Conservation (phyloP, 2,113 vertebrate species). For the Phyllostomus hastatus region DNA sequence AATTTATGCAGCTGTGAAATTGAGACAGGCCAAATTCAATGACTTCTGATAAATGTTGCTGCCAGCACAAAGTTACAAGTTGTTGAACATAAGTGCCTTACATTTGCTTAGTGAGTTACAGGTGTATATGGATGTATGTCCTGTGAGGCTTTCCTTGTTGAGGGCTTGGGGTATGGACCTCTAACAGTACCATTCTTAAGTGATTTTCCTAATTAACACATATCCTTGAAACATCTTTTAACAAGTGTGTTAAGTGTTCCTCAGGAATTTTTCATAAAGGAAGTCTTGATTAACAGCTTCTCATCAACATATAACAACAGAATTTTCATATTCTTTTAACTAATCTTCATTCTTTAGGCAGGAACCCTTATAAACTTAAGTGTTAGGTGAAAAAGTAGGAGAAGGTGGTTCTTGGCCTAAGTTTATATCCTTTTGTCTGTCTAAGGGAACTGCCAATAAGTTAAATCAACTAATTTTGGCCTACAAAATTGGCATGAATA, state of each 20-base stretch:
- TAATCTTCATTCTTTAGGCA: not conserved
- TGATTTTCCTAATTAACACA: not conserved
- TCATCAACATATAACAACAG: not conserved
- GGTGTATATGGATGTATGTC: not conserved
- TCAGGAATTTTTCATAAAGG: not conserved
- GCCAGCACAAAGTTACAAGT: not conserved
- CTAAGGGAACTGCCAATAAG: conserved; percentile 29
- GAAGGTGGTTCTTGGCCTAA: not conserved
- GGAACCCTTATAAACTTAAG: not conserved
- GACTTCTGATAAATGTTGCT: not conserved
- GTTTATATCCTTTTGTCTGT: not conserved
- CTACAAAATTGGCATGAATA: conserved; percentile 24
- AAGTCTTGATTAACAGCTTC: not conserved
- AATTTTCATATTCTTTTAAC: not conserved
- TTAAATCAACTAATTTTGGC: conserved; percentile 54
- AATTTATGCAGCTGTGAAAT: not conserved
- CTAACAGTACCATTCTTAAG: not conserved
- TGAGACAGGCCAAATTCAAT: not conserved
- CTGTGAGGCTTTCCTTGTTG: not conserved
- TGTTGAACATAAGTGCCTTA: not conserved
- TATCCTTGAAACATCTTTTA: not conserved
- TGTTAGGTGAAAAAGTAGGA: not conserved
- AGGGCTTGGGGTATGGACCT: not conserved
- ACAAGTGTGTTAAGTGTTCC: not conserved
- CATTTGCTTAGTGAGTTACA: not conserved